A percentile compares a stretch with the other conserved stretches of the same genome.
Evolutionary conservation across 1,140 invertebrate genomes (phyloP).

Genomic region (Lethrus apterus): DNA sequence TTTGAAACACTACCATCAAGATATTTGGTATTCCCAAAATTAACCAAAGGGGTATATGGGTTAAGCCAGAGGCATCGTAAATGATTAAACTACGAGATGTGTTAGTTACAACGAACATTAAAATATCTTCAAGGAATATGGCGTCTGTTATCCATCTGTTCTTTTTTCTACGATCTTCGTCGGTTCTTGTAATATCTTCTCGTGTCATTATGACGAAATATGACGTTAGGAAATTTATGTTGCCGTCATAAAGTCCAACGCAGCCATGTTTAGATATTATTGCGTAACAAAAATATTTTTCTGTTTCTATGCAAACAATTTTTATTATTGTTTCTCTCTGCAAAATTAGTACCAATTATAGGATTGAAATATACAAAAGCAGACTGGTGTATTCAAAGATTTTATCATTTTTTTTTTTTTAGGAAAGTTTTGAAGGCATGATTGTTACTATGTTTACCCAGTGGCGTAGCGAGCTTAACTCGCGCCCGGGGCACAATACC

Average conservation of each 20-base stretch:
- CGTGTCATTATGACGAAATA: conserved; percentile 44
- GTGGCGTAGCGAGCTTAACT: too few species aligned
- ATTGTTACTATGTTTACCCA: too few species aligned
- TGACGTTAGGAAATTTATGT: conserved; percentile 41
- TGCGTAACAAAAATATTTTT: conserved; percentile 48
- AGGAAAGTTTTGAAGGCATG: too few species aligned
- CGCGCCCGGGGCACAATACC: too few species aligned
- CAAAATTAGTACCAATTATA: conserved; percentile 16
- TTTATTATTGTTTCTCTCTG: conserved; percentile 49
- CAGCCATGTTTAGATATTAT: conserved; percentile 46
- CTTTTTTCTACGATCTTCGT: conserved; percentile 35
- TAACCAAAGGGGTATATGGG: conserved; percentile 45
- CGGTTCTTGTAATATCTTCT: conserved; percentile 33
- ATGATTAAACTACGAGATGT: conserved; percentile 48
- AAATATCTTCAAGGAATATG: conserved; percentile 45
- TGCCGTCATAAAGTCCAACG: conserved; percentile 47
- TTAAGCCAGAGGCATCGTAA: conserved; percentile 46
- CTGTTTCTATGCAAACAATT: conserved; percentile 45
- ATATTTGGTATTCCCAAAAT: conserved; percentile 46
- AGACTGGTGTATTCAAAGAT: too few species aligned
- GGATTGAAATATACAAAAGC: conserved; percentile 1
- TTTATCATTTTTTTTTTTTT: too few species aligned
- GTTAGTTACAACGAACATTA: conserved; percentile 42
- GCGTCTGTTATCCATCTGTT: conserved; percentile 52
- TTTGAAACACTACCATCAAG: conserved; percentile 24